phyloP scores from a whole-genome alignment of 2,888 invertebrate species.

The Nomada fucata region DNA sequence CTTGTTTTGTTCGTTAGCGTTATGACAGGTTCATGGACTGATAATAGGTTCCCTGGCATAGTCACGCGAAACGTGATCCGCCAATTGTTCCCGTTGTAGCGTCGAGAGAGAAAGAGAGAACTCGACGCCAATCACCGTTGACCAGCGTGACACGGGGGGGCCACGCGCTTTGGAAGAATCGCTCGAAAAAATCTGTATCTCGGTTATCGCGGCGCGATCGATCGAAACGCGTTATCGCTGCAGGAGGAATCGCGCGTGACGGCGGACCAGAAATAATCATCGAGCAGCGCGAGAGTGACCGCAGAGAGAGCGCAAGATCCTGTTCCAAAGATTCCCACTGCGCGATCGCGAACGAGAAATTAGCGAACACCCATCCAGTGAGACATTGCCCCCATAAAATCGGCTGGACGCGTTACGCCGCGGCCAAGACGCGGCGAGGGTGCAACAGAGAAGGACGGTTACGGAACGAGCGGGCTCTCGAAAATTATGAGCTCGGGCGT shows the following conservation, averaged over 20 bases:
- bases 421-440: background rate
- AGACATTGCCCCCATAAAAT: slow-evolving; percentile 32
- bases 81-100: slow-evolving; percentile 29
- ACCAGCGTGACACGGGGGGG: slow-evolving; percentile 6
- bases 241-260: slow-evolving; percentile 20
- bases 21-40: slow-evolving; percentile 16
- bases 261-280: slow-evolving; percentile 55
- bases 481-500: slow-evolving; percentile 60
- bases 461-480: slow-evolving; percentile 33
- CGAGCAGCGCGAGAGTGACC: slow-evolving; percentile 17
- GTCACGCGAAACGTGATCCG: slow-evolving; percentile 29
- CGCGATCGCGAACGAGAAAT: slow-evolving; percentile 36
- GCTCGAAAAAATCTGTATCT: background rate
- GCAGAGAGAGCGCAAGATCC: background rate
- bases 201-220: slow-evolving; percentile 6
- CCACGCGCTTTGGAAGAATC: background rate
- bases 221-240: slow-evolving; percentile 29
- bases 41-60: slow-evolving; percentile 35
- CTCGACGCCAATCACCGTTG: slow-evolving; percentile 28
- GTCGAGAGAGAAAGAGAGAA: slow-evolving; percentile 7
- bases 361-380: too few species aligned
- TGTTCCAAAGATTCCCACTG: slow-evolving; percentile 10
- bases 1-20: slow-evolving; percentile 19
- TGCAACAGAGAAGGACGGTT: background rate
- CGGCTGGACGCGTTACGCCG: slow-evolving; percentile 1